Percentiles rank a stretch among this genome's conserved stretches.
Evolutionary conservation across 2,888 invertebrate genomes (phyloP).

Genomic region (Rhabditophanes sp.): DNA sequence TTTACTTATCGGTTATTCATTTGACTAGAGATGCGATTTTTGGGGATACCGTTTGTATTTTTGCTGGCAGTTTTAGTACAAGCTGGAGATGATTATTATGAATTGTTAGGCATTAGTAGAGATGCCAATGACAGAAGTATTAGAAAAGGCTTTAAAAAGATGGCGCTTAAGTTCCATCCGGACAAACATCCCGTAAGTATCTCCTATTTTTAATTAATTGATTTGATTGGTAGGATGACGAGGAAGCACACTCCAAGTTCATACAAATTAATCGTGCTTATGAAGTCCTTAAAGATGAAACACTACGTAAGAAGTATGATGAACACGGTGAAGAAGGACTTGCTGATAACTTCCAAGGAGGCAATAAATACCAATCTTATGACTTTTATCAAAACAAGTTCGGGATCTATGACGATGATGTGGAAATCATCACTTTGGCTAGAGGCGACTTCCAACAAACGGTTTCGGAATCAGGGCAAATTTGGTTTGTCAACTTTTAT

Average conservation of each 20-base stretch:
- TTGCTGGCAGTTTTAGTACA: background rate
- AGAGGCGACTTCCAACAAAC: conserved; percentile 56
- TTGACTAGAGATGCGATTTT: too few species aligned
- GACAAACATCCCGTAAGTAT: conserved; percentile 54
- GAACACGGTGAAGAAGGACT: conserved; percentile 60
- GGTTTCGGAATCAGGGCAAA: conserved; percentile 53
- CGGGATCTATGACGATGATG: conserved; percentile 69
- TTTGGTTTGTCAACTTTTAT: conserved; percentile 74
- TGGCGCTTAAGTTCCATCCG: conserved; percentile 60
- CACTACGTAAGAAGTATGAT: conserved; percentile 61
- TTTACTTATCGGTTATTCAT: too few species aligned
- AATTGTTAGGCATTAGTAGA: conserved; percentile 55
- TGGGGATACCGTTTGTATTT: too few species aligned
- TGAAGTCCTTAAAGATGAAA: conserved; percentile 68
- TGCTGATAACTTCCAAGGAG: conserved; percentile 51
- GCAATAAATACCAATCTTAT: conserved; percentile 62
- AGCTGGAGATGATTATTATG: conserved; percentile 52
- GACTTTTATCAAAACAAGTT: conserved; percentile 64
- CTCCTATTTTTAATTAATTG: background rate
- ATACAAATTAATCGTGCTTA: conserved; percentile 66
- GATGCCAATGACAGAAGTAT: conserved; percentile 59
- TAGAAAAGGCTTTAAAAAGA: conserved; percentile 61
- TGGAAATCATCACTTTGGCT: conserved; percentile 62
- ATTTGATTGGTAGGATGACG: conserved; percentile 53
- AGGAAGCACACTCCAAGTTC: conserved; percentile 61